Conservation (phyloP, 2,797 vertebrate genomes). For the Apodemus agrarius region DNA sequence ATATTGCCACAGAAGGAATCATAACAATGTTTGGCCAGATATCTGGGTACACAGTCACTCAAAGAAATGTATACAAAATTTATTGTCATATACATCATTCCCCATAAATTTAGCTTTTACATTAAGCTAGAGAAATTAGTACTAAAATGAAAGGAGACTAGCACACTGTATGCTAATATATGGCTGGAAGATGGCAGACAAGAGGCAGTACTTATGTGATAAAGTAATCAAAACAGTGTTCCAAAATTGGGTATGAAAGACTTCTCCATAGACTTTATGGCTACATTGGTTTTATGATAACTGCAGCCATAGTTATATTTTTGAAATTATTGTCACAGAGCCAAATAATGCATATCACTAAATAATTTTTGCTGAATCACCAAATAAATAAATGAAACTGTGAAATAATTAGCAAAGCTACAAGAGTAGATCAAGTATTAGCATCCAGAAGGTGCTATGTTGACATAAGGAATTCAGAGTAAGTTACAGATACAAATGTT, state of each 20-base stretch:
- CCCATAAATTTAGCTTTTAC: background rate
- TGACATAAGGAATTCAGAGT: conserved; percentile 22
- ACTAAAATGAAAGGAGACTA: background rate
- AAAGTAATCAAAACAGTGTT: background rate
- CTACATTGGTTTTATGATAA: background rate
- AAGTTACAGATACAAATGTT: background rate
- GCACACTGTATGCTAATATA: background rate
- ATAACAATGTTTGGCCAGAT: background rate
- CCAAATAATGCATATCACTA: background rate
- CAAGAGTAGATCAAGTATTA: background rate
- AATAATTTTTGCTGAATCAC: background rate
- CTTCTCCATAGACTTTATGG: background rate
- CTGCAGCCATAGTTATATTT: background rate
- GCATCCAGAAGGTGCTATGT: background rate
- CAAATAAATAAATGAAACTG: background rate
- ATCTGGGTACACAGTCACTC: background rate
- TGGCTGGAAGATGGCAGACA: background rate
- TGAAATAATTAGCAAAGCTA: background rate
- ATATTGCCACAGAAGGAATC: background rate
- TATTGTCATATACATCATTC: background rate
- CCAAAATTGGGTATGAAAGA: background rate
- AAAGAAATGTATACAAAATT: conserved; percentile 5
- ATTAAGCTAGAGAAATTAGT: background rate
- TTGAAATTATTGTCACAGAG: background rate
- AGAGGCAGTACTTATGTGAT: background rate